A percentile compares a stretch with the other conserved stretches of the same genome.
Conservation (phyloP, 2,113 vertebrate species). For the Mesoclemmys tuberculata region DNA sequence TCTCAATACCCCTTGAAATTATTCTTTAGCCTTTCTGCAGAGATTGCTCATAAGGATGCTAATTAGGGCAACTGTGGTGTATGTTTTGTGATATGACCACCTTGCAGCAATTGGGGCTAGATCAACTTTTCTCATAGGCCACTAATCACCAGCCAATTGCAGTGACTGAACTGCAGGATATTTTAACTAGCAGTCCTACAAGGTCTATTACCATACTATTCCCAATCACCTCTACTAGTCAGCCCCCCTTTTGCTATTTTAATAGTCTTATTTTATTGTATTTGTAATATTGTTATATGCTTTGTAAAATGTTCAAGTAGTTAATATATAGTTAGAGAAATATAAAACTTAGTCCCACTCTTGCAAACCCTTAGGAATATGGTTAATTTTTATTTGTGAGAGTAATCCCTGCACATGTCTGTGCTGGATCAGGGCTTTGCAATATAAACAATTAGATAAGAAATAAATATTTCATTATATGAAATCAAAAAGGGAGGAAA, state of each 20-base stretch:
- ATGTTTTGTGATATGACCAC: background rate
- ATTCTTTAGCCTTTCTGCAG: background rate
- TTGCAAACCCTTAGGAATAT: background rate
- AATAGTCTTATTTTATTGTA: background rate
- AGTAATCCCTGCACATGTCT: background rate
- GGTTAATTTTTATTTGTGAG: background rate
- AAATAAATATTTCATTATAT: background rate
- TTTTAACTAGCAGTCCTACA: background rate
- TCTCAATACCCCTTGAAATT: background rate
- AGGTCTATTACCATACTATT: background rate
- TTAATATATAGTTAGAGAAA: background rate
- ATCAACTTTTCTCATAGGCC: background rate
- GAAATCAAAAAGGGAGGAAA: background rate
- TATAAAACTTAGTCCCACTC: background rate
- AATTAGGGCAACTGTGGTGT: background rate
- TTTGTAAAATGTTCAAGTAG: background rate
- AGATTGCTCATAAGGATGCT: background rate
- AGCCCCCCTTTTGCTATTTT: background rate
- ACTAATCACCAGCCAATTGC: background rate
- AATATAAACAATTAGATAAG: background rate
- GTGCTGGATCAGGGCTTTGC: background rate
- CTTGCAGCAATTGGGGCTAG: background rate
- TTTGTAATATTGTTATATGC: background rate
- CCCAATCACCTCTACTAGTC: background rate
- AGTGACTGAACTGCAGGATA: background rate